Conservation (phyloP, 2,888 invertebrate species). For the Ennomos erosarius region DNA sequence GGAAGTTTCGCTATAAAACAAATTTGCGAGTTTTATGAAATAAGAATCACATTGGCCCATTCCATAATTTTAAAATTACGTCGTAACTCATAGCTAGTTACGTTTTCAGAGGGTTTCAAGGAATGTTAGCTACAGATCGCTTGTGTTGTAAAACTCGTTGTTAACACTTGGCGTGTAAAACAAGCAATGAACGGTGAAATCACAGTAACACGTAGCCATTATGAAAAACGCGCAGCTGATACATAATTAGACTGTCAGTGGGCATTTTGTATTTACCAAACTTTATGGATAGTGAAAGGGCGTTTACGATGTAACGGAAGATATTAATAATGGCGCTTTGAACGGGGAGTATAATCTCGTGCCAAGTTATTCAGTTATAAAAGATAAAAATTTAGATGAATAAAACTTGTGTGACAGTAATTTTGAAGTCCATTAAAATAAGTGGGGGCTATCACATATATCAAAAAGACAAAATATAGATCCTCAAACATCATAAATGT, state of each 20-base stretch:
- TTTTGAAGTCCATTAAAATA: slow-evolving; percentile 30
- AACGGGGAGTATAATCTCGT: slow-evolving; percentile 20
- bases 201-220: slow-evolving; percentile 22
- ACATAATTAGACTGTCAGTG: slow-evolving; percentile 27
- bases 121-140: slow-evolving; percentile 22
- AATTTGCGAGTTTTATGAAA: slow-evolving; percentile 32
- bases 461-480: background rate
- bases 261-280: slow-evolving; percentile 27
- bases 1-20: slow-evolving; percentile 33
- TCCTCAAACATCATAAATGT: too few relatives aligned
- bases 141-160: slow-evolving; percentile 22
- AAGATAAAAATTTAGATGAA: slow-evolving; percentile 20
- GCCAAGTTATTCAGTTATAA: slow-evolving; percentile 30
- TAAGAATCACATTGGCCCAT: slow-evolving; percentile 18
- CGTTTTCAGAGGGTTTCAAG: slow-evolving; percentile 17
- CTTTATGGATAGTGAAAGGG: slow-evolving; percentile 26
- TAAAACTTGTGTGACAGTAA: slow-evolving; percentile 27
- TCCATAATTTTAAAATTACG: slow-evolving; percentile 28
- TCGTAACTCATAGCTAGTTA: slow-evolving; percentile 29
- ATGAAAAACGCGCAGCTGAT: slow-evolving; percentile 32
- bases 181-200: slow-evolving; percentile 27
- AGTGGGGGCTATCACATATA: slow-evolving; percentile 24
- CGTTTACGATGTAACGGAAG: slow-evolving; percentile 32
- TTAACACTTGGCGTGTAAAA: slow-evolving; percentile 25
- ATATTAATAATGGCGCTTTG: slow-evolving; percentile 24